phyloP scores from a whole-genome alignment of 2,113 vertebrate species.

The Myotis davidii region DNA sequence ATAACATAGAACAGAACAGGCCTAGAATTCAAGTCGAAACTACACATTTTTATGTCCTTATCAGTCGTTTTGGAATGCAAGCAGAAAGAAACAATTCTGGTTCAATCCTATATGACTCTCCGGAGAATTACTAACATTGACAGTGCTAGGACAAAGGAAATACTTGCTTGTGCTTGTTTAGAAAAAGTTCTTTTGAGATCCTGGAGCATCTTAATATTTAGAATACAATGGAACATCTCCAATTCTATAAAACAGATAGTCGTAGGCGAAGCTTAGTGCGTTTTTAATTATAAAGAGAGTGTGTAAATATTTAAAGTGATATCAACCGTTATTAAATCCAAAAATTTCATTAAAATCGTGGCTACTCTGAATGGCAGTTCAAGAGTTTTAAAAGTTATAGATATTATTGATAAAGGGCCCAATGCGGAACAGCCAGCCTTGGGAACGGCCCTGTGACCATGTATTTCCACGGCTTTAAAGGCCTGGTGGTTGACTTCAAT shows the following conservation, averaged over 20 bases:
- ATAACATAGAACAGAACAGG: conserved; percentile 79
- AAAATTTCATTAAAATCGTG: conserved; percentile 68
- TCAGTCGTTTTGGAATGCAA: conserved; percentile 61
- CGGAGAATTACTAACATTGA: conserved; percentile 42
- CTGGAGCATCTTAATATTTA: conserved; percentile 60
- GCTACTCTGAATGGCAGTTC: conserved; percentile 68
- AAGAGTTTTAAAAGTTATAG: conserved; percentile 29
- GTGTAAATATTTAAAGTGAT: conserved; percentile 70
- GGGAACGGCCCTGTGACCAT: background rate
- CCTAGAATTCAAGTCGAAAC: conserved; percentile 79
- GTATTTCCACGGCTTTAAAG: background rate
- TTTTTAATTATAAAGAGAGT: conserved; percentile 71
- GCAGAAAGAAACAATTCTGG: conserved; percentile 58
- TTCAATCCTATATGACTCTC: conserved; percentile 34
- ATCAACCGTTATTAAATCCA: conserved; percentile 58
- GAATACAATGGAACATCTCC: conserved; percentile 43
- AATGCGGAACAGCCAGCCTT: background rate
- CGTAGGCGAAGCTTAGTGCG: conserved; percentile 58
- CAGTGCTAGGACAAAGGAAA: conserved; percentile 29
- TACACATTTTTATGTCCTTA: conserved; percentile 79
- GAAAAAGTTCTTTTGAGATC: conserved; percentile 44
- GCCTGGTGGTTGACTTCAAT: background rate
- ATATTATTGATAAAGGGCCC: background rate
- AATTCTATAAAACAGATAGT: conserved; percentile 66
- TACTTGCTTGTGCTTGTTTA: conserved; percentile 45